These are phyloP conservation scores for Amazona guildingii DNA, from an alignment of 2,113 vertebrate genomes.

Conservation along the genomic window DNA sequence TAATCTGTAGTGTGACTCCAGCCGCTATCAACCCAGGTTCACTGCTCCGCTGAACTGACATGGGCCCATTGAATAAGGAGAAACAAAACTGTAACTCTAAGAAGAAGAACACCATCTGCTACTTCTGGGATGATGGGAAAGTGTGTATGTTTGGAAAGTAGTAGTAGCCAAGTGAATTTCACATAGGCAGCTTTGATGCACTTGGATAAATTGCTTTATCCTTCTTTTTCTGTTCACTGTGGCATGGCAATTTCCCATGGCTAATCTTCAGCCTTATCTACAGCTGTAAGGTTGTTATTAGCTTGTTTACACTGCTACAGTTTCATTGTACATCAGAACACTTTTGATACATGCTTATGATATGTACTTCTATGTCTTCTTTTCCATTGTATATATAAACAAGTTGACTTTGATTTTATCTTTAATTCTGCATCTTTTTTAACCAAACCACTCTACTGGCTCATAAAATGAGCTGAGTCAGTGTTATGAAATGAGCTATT, in stretches of 20 bases:
- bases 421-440: not conserved
- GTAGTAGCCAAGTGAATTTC: not conserved
- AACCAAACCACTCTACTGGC: not conserved
- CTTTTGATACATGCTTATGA: not conserved
- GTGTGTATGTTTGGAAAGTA: not conserved
- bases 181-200: not conserved
- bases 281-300: conserved; percentile 3
- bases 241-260: not conserved
- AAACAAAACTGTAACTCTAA: not conserved
- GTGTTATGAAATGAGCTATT: not conserved
- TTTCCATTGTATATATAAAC: not conserved
- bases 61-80: not conserved
- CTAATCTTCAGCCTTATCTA: not conserved
- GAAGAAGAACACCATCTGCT: not conserved
- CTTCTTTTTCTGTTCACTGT: not conserved
- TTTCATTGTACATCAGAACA: not conserved
- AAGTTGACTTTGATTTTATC: not conserved
- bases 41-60: not conserved
- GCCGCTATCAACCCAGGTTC: not conserved
- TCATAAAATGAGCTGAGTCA: not conserved
- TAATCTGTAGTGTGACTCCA: not conserved
- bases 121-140: not conserved
- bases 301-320: not conserved
- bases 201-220: not conserved
- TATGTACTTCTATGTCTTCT: not conserved